Evolutionary conservation across 1,140 invertebrate genomes (phyloP), one percentile per base, ranked within the genome.

Genomic region (Mizuhopecten yessoensis): DNA sequence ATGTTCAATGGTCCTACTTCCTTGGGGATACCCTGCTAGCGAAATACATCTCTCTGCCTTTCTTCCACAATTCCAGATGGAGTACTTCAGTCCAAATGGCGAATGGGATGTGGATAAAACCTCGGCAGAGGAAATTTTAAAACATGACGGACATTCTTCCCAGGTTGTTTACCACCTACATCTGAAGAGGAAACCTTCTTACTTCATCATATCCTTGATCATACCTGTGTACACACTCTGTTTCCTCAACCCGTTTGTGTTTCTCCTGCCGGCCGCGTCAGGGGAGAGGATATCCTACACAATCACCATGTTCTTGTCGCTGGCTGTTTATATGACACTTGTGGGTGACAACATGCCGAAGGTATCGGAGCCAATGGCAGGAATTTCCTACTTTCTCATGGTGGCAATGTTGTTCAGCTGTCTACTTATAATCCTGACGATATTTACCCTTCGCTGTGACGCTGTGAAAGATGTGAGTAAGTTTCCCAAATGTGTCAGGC

Each of bases 311-410:
- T 95, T 97, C 5, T 94, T 97, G 29, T 97, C 97, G 10, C 97
- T 97, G 93, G 97, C 97, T 86, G 97, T 97, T n/a, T 97, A 97
- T 94, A 96, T 97, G 96, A 94, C 97, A 87, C 96, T 97, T 90
- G 97, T 97, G 49, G 97, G 97, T 20, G 97, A 97, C 93, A 97
- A 96, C 90, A 96, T 97, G 95, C 97, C 97, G 11, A 96, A 97
- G 93, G 97, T 97, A 0, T 97, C 97, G 10, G 97, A 97, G 88
- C 91, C 91, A 9, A 89, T 92, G 89, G 88, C 91, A 10, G 57
- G 87, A 7, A 75, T 92, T 20, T 90, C 89, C 34, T 92, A 90
- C 88, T 92, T 89, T 33, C 86, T 92, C 5, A 49, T 92, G 39
- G 90, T 75, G 13, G 88, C 90, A 90, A 90, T 92, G 17, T 36